Evolutionary conservation across 2,113 vertebrate species (phyloP), one percentile per base, ranked within the genome.

Genomic region (Barnardius zonarius): DNA sequence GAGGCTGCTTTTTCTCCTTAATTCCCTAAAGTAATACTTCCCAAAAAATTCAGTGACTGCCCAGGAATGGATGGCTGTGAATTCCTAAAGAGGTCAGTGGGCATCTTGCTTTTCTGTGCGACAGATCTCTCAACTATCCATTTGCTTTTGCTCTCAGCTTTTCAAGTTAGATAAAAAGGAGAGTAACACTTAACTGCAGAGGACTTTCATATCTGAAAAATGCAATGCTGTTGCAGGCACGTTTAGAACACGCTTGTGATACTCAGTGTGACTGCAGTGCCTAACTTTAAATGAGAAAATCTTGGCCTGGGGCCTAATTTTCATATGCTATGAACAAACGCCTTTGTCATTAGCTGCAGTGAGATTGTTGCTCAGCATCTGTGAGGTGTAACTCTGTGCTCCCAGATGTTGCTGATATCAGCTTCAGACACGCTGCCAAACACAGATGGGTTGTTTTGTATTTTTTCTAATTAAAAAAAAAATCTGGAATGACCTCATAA

Each of bases 361-460:
- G 92, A 90, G 39, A 83, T 39, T 64, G 81, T 73, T 83, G 90
- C 67, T 95, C 69, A 82, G 84, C 78, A 89, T 84, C 87, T 93
- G 79, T 23, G 62, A 94, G 76, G 80, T 85, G 75, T 78, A 82
- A 75, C 48, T 77, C 54, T 86, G 19, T 13, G 4, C 37, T 92
- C 88, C 68, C 86, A 95, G 88, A 90, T 95, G 76, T 86, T 88
- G 85, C 85, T 75, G 80, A 84, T 95, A 80, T 91, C 83, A 94
- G 68, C 68, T 88, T 88, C 48, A 83, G 76, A 70, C 55, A 90
- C 0, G 2, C 44, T 88, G 79, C 57, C 83, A 95, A 86, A 55
- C 55, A 67, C 27, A 44, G 16, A 30, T 66, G 70, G 39, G 9
- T 17, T 7, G 46, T 11, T 48, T 48, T 48, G 46, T 22, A 23